A percentile compares a stretch with the other conserved stretches of the same genome.
These are phyloP conservation scores for Gallinago nigripennis DNA, from an alignment of 2,797 vertebrate species.

Conservation along the genomic window DNA sequence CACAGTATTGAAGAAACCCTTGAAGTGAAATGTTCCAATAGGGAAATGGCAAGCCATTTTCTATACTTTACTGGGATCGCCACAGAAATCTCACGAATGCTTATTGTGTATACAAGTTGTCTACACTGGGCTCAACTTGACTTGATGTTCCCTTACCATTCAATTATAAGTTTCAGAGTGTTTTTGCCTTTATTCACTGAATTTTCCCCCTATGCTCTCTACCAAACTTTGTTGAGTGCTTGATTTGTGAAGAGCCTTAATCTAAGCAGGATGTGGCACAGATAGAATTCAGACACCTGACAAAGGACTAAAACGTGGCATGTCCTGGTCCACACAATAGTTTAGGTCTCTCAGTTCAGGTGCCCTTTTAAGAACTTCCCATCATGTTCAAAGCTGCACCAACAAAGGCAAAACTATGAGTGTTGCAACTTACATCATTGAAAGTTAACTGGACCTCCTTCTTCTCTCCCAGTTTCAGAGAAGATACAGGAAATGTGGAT, in stretches of 20 bases:
- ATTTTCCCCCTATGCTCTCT: neutral
- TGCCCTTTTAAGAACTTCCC: neutral
- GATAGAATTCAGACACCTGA: neutral
- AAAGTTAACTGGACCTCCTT: conserved; percentile 85
- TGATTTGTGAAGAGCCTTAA: neutral
- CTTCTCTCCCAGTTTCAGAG: conserved; percentile 85
- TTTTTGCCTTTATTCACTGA: neutral
- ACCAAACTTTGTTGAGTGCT: neutral
- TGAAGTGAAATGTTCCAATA: neutral
- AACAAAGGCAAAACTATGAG: neutral
- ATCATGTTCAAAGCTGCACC: neutral
- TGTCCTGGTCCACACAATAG: neutral
- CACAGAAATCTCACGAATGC: neutral
- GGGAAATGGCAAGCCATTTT: neutral
- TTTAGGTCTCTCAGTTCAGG: neutral
- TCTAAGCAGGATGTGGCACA: neutral
- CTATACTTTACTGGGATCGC: neutral
- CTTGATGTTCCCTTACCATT: neutral
- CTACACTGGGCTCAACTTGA: neutral
- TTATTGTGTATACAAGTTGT: fast-evolving
- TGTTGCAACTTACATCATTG: conserved; percentile 84
- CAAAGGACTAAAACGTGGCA: neutral
- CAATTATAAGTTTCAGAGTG: neutral
- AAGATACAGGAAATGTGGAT: conserved; percentile 82
- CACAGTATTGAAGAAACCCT: neutral